A percentile compares a stretch with the other conserved stretches of the same genome.
Evolutionary conservation across 2,888 invertebrate genomes (phyloP).

Genomic region (Callyntrura sp.): DNA sequence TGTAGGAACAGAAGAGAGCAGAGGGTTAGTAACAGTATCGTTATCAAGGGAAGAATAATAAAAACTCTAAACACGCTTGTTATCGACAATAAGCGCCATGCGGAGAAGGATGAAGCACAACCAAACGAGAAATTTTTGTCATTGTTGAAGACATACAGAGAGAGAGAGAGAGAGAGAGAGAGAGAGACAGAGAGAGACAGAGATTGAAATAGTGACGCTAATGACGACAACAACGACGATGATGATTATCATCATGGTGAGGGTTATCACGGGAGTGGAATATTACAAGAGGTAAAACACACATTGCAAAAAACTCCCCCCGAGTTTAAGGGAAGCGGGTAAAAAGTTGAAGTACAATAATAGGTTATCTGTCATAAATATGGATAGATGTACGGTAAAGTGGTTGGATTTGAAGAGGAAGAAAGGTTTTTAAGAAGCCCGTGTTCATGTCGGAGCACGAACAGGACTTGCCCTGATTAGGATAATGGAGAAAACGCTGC

Average conservation of each 20-base stretch:
- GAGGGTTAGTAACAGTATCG: background rate
- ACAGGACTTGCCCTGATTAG: background rate
- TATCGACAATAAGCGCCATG: background rate
- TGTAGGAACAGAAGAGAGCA: background rate
- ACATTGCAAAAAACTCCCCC: too few relatives aligned
- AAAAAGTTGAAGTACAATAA: too few relatives aligned
- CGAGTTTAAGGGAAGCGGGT: too few relatives aligned
- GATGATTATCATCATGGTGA: background rate
- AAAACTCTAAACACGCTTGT: slow-evolving; percentile 15
- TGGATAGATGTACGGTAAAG: too few relatives aligned
- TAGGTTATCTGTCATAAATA: too few relatives aligned
- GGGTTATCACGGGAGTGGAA: too few relatives aligned
- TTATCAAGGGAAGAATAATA: slow-evolving; percentile 32
- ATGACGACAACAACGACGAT: background rate
- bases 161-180: background rate
- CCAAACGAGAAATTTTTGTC: too few relatives aligned
- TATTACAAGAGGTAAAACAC: too few relatives aligned
- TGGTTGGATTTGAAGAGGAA: too few relatives aligned
- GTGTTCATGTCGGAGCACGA: background rate
- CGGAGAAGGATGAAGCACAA: background rate
- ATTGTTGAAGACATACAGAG: background rate
- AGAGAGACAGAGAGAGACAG: background rate
- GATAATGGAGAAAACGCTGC: too few relatives aligned
- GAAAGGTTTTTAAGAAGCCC: background rate
- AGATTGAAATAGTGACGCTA: slow-evolving; percentile 6